Percentiles rank a stretch among this genome's conserved stretches.
Conservation (phyloP, 2,888 invertebrate species). For the Spialia ferax region DNA sequence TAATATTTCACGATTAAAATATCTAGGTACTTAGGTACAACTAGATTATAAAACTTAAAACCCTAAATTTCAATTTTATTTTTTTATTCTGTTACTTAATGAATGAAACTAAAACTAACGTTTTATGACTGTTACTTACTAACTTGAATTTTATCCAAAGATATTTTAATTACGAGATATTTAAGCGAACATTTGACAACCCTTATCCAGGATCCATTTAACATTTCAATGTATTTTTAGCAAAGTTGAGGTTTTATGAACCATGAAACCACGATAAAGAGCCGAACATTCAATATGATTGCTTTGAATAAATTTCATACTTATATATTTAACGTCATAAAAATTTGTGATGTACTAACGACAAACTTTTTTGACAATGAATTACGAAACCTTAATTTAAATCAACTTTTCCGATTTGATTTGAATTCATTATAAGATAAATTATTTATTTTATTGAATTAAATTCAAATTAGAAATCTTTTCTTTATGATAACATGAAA, state of each 20-base stretch:
- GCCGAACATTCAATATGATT: not conserved
- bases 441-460: not conserved
- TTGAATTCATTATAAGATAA: not conserved
- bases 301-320: slow-evolving; percentile 5
- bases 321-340: slow-evolving; percentile 6
- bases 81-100: too few relatives aligned
- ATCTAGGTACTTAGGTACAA: too few relatives aligned
- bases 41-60: too few relatives aligned
- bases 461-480: not conserved
- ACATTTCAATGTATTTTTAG: slow-evolving; percentile 20
- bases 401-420: too few relatives aligned
- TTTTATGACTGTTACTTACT: too few relatives aligned
- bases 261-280: slow-evolving; percentile 24
- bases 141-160: too few relatives aligned
- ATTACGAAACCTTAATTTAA: too few relatives aligned
- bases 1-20: too few relatives aligned
- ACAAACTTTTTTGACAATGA: not conserved
- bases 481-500: too few relatives aligned
- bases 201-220: slow-evolving; percentile 2
- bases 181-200: not conserved
- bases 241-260: slow-evolving; percentile 15
- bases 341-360: not conserved
- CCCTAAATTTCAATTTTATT: too few relatives aligned
- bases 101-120: too few relatives aligned
- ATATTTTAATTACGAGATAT: too few relatives aligned